phyloP scores from a whole-genome alignment of 2,113 vertebrate genomes.

The Peromyscus californicus region DNA sequence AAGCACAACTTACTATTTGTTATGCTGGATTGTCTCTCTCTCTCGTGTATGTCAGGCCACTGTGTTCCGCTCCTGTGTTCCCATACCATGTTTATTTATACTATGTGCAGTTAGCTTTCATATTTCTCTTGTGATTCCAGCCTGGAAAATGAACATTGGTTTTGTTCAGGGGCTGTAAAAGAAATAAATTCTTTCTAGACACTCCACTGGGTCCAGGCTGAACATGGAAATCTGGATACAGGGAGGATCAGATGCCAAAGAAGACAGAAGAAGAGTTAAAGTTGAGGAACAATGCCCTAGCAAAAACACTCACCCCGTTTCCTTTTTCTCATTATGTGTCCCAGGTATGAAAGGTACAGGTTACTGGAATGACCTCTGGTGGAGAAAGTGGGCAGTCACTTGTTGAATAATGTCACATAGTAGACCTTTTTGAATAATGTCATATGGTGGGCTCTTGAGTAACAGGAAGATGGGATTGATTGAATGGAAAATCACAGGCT shows the following conservation, averaged over 20 bases:
- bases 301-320: background rate
- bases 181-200: constrained; percentile 84
- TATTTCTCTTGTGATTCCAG: constrained; percentile 89
- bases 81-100: constrained; percentile 91
- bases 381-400: background rate
- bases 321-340: background rate
- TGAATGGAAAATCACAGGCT: background rate
- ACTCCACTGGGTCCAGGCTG: constrained; percentile 68
- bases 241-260: background rate
- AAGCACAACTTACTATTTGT: constrained; percentile 87
- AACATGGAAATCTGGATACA: constrained; percentile 81
- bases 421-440: background rate
- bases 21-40: constrained; percentile 90
- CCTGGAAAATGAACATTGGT: constrained; percentile 85
- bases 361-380: background rate
- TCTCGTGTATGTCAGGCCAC: constrained; percentile 80
- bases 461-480: background rate
- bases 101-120: constrained; percentile 87
- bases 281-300: background rate
- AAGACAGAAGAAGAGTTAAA: constrained; percentile 64
- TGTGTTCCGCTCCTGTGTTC: constrained; percentile 86
- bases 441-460: background rate
- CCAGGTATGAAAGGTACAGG: background rate
- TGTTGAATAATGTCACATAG: background rate
- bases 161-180: constrained; percentile 75